Conservation (phyloP, 2,797 vertebrate genomes). For the Paedocypris micromegethes region DNA sequence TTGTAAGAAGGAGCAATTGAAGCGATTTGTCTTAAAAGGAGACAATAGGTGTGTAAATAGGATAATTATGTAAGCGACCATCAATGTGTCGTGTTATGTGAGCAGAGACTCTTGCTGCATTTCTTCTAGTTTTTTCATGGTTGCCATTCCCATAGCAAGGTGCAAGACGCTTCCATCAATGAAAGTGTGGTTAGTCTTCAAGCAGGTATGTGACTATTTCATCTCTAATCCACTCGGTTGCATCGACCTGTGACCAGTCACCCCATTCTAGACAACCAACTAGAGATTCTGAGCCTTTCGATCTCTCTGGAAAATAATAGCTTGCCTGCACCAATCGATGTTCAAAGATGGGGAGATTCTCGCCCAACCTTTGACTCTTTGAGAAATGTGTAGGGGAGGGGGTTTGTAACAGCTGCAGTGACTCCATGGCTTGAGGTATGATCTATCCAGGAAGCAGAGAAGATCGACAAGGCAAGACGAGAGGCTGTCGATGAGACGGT, state of each 20-base stretch:
- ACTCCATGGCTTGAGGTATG: constrained; percentile 50
- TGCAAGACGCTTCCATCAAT: too few species aligned
- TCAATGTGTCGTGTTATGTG: too few species aligned
- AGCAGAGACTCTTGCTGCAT: too few species aligned
- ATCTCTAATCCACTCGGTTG: constrained; percentile 39
- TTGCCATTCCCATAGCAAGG: too few species aligned
- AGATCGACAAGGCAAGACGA: constrained; percentile 8
- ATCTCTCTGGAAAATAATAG: constrained; percentile 55
- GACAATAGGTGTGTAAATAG: too few species aligned
- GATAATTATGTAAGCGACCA: too few species aligned
- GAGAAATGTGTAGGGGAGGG: constrained; percentile 50
- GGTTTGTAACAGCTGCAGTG: constrained; percentile 53
- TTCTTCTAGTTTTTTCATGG: too few species aligned
- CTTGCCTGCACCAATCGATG: constrained; percentile 60
- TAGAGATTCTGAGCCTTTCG: constrained; percentile 50
- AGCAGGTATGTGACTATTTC: constrained; percentile 1
- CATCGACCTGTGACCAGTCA: constrained; percentile 49
- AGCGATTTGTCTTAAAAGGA: too few species aligned
- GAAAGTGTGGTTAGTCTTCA: too few species aligned
- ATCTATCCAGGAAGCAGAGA: constrained; percentile 26
- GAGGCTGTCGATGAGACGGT: not conserved
- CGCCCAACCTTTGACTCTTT: constrained; percentile 57
- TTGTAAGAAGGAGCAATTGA: too few species aligned
- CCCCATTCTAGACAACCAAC: constrained; percentile 52
- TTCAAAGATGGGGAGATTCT: constrained; percentile 52